Evolutionary conservation across 2,113 vertebrate species (phyloP), one percentile per base, ranked within the genome.

Genomic region (Rhynchomys soricoides): DNA sequence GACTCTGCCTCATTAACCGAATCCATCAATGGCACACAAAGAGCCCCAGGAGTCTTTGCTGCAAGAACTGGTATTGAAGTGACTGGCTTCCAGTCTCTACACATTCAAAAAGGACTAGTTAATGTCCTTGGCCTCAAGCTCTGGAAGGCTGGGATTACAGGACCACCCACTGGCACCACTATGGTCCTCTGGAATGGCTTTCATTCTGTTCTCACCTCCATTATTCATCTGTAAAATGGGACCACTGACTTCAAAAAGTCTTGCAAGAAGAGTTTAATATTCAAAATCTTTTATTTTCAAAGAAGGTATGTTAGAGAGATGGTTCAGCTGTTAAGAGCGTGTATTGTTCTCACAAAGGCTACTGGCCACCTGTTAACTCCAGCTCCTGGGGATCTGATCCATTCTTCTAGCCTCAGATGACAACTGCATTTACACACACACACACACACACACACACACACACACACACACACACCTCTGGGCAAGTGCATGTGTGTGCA

Each of bases 171-270:
- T 0, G 21, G 26, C 17, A 50, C 34, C 64, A 16, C 64, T 34
- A 4, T 8, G 12, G 64, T 8, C 85, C 68, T 12, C 5, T 12
- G 19, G 2, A 34, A 9, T 74, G 37, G 2, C 22, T 83, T 77
- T 93, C 64, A 55, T 78, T 94, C 73, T 95, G 29, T 66, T 89
- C 95, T 85, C 29, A 50, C 48, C 66, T 86, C n/a, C 45, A 50
- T 74, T 94, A 86, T 95, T 86, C 21, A 71, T 78, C 64, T 74
- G 16, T 89, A 57, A 89, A 86, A 85, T 45, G 57, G 83, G 17
- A 68, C 48, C 31, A 40, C 13, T 90, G 16, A 40, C 21, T 34
- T 29, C 37, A 24, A 52, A 52, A 71, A 91, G 31, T 83, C 92
- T 87, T 70, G 15, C 24, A 82, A 66, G 90, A 48, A 73, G 37